Evolutionary conservation across 1,140 invertebrate genomes (phyloP).

Genomic region (Hydropsyche tenuis): DNA sequence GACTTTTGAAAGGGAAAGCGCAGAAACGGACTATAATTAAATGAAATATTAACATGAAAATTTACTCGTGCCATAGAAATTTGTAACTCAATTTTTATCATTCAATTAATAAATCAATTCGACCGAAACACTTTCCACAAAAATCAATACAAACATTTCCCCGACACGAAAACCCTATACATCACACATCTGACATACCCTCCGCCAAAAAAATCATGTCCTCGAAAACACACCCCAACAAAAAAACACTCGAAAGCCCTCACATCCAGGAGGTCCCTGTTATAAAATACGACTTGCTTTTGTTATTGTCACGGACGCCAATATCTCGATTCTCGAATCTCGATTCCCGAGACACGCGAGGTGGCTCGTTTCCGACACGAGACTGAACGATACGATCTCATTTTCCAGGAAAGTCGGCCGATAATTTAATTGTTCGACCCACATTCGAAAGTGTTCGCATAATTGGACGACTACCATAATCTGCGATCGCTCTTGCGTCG

Average conservation of each 20-base stretch:
- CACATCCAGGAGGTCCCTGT: not conserved
- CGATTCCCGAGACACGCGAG: constrained; percentile 17
- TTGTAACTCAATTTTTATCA: no score
- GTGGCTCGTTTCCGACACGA: constrained; percentile 19
- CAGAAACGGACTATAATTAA: no score
- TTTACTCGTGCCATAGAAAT: no score
- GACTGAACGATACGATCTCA: not conserved
- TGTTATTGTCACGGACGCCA: constrained; percentile 18
- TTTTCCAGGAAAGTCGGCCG: not conserved
- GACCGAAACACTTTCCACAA: no score
- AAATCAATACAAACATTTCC: no score
- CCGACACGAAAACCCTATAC: not conserved
- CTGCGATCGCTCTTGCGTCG: no score
- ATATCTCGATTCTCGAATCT: not conserved
- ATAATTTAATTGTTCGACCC: constrained; percentile 20
- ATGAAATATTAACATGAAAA: no score
- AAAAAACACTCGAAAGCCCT: not conserved
- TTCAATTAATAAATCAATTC: no score
- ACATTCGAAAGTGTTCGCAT: no score
- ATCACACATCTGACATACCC: not conserved
- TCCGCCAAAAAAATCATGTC: not conserved
- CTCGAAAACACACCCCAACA: no score
- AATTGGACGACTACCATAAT: no score
- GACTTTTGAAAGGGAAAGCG: no score
- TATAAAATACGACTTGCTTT: constrained; percentile 24